Percentiles rank a stretch among this genome's conserved stretches.
phyloP scores from a whole-genome alignment of 2,113 vertebrate genomes.

The Ictidomys tridecemlineatus region DNA sequence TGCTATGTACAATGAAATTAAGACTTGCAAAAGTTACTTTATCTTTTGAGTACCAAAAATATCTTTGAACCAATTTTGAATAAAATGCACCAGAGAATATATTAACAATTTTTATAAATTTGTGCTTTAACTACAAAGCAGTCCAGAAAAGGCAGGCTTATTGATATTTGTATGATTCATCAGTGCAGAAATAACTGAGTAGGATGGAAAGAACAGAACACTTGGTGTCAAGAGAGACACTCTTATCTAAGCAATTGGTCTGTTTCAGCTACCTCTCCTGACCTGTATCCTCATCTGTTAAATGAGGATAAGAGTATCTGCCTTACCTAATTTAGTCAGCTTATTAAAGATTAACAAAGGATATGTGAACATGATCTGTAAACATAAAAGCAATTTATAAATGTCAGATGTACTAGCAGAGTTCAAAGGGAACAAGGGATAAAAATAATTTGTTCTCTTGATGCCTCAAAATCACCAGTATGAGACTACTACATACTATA shows the following conservation, averaged over 20 bases:
- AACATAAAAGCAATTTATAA: constrained; percentile 34
- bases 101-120: constrained; percentile 1
- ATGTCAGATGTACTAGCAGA: not conserved
- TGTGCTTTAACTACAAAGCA: constrained; percentile 33
- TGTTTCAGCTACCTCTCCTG: not conserved
- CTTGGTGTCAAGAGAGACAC: not conserved
- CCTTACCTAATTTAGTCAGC: not conserved
- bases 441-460: constrained; percentile 16
- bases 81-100: not conserved
- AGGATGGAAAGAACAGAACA: not conserved
- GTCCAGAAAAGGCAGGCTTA: not conserved
- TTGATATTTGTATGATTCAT: not conserved
- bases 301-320: constrained; percentile 4
- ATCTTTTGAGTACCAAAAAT: not conserved
- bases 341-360: constrained; percentile 25
- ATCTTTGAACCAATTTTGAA: not conserved
- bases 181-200: not conserved
- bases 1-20: not conserved
- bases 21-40: constrained; percentile 17
- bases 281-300: not conserved
- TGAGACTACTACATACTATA: not conserved
- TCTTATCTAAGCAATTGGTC: not conserved
- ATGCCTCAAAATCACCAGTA: constrained; percentile 8
- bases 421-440: not conserved
- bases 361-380: not conserved